These are phyloP conservation scores for Melieria crassipennis DNA, from an alignment of 2,888 invertebrate genomes.

Conservation along the genomic window DNA sequence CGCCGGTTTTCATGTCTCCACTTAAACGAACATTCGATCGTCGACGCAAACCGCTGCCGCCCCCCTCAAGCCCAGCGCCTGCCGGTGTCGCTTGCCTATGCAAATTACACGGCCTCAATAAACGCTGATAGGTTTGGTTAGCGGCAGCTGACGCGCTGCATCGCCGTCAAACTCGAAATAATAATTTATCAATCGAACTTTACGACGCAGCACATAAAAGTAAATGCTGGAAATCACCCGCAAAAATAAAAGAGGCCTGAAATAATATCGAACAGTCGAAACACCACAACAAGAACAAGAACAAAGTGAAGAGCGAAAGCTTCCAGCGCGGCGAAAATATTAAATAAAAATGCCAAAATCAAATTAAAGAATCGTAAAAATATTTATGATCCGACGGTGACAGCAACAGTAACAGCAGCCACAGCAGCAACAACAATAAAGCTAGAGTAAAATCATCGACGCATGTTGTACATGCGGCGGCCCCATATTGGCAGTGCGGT, in stretches of 20 bases:
- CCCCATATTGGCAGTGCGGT: neutral
- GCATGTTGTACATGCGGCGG: slow-evolving; percentile 8
- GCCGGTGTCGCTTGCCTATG: too few species aligned
- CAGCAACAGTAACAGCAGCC: neutral
- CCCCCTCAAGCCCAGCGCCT: too few species aligned
- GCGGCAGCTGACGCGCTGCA: slow-evolving; percentile 6
- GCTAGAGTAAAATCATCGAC: neutral
- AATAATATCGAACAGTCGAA: slow-evolving; percentile 11
- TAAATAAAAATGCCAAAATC: slow-evolving; percentile 52
- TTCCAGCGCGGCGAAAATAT: slow-evolving; percentile 44
- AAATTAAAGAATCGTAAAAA: slow-evolving; percentile 64
- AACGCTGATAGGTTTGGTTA: too few species aligned
- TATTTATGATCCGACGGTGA: slow-evolving; percentile 50
- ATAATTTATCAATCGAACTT: slow-evolving; percentile 60
- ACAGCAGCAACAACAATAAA: neutral
- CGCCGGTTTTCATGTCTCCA: too few species aligned
- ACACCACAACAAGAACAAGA: neutral
- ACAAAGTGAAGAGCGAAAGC: slow-evolving; percentile 10
- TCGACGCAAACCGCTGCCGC: too few species aligned
- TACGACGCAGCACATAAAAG: slow-evolving; percentile 54
- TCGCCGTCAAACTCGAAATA: slow-evolving; percentile 46
- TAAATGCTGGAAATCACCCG: slow-evolving; percentile 43
- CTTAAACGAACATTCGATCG: too few species aligned
- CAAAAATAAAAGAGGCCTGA: slow-evolving; percentile 21
- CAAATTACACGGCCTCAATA: too few species aligned